phyloP scores from a whole-genome alignment of 2,888 invertebrate genomes.

The Rhagonycha fulva region DNA sequence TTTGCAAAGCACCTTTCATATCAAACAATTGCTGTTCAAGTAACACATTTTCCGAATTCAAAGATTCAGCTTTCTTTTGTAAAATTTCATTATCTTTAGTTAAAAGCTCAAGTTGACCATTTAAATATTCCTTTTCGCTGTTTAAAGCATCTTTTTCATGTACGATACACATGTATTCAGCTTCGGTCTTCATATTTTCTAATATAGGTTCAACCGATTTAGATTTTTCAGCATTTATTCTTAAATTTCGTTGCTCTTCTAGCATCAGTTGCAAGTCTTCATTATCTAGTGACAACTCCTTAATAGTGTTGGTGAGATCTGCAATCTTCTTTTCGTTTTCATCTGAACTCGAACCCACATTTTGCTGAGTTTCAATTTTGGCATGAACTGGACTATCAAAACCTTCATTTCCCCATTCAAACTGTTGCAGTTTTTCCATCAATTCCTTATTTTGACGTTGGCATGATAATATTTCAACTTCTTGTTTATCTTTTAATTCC shows the following conservation, averaged over 20 bases:
- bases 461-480: conserved; percentile 74
- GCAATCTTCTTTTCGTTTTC: conserved; percentile 51
- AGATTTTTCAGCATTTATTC: conserved; percentile 46
- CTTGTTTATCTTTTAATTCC: conserved; percentile 82
- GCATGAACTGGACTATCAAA: conserved; percentile 28
- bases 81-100: conserved; percentile 12
- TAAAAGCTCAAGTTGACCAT: conserved; percentile 1
- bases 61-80: conserved; percentile 9
- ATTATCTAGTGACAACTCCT: conserved; percentile 65
- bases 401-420: conserved; percentile 58
- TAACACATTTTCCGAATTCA: neutral
- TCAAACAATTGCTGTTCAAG: neutral
- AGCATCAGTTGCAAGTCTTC: conserved; percentile 63
- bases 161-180: conserved; percentile 37
- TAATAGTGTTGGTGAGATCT: conserved; percentile 60
- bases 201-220: conserved; percentile 36
- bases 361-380: conserved; percentile 14
- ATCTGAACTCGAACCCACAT: conserved; percentile 7
- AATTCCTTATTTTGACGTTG: conserved; percentile 74
- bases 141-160: conserved; percentile 39
- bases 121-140: conserved; percentile 27
- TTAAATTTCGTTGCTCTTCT: conserved; percentile 57
- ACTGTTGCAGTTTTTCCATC: conserved; percentile 64
- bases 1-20: neutral
- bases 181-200: conserved; percentile 42